phyloP scores from a whole-genome alignment of 2,113 vertebrate genomes.

The Vicugna pacos region DNA sequence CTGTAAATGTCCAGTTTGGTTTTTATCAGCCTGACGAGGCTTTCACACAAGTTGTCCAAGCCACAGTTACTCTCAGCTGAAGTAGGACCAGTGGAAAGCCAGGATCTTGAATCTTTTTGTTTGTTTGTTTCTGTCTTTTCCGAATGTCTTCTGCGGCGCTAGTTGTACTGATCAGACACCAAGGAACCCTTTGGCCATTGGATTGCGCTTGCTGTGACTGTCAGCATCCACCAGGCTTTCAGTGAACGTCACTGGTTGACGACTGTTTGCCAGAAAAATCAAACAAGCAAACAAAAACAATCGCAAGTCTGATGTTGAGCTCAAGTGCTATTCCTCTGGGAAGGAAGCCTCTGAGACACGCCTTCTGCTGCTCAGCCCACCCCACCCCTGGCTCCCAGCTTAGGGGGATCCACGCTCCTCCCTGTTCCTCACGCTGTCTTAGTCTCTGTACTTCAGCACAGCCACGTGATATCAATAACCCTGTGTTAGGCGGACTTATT shows the following conservation, averaged over 20 bases:
- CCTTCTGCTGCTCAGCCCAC: neutral
- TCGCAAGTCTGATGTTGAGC: neutral
- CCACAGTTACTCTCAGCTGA: neutral
- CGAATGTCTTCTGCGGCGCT: neutral
- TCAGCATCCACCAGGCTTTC: neutral
- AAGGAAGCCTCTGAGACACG: neutral
- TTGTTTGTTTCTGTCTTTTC: neutral
- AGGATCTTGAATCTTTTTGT: neutral
- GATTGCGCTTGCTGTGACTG: neutral
- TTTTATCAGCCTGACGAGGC: neutral
- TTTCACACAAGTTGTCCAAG: neutral
- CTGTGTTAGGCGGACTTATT: neutral
- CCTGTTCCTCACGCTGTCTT: neutral
- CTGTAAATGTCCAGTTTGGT: neutral
- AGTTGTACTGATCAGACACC: neutral
- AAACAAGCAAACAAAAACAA: neutral
- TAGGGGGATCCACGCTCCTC: neutral
- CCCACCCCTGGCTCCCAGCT: neutral
- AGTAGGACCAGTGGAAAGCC: conserved; percentile 7
- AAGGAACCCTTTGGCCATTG: neutral
- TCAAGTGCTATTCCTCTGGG: neutral
- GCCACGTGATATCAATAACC: too few relatives aligned
- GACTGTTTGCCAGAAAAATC: neutral
- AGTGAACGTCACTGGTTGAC: neutral
- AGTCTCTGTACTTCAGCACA: rapidly evolving